A percentile compares a stretch with the other conserved stretches of the same genome.
phyloP scores from a whole-genome alignment of 2,113 vertebrate species.

The Lampris megalopsis region DNA sequence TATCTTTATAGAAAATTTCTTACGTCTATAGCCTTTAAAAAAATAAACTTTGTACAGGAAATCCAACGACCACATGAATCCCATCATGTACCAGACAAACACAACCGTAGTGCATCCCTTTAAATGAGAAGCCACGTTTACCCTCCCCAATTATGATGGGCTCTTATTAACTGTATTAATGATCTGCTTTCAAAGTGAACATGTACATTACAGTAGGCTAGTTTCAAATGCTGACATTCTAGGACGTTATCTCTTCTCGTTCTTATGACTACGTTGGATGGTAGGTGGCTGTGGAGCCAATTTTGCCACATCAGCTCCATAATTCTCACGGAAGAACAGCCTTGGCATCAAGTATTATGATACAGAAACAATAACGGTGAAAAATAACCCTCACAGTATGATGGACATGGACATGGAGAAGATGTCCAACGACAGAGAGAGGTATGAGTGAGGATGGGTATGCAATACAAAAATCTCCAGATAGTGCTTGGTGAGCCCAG shows the following conservation, averaged over 20 bases:
- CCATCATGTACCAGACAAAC: conserved; percentile 3
- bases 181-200: conserved; percentile 31
- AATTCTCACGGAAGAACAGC: not conserved
- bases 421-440: conserved; percentile 23
- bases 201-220: conserved; percentile 10
- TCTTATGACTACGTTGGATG: not conserved
- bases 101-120: conserved; percentile 13
- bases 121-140: conserved; percentile 29
- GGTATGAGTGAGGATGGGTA: conserved; percentile 12
- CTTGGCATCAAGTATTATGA: conserved; percentile 11
- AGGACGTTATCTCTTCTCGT: conserved; percentile 6
- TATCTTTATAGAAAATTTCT: conserved; percentile 67
- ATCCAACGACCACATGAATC: conserved; percentile 32
- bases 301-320: not conserved
- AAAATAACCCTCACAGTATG: conserved; percentile 37
- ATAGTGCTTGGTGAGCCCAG: conserved; percentile 11
- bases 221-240: conserved; percentile 24
- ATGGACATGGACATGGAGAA: conserved; percentile 4
- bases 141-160: conserved; percentile 5
- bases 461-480: not conserved
- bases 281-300: not conserved
- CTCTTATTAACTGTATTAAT: not conserved
- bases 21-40: conserved; percentile 66
- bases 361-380: not conserved
- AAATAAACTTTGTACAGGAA: conserved; percentile 75